Conservation (phyloP, 2,888 invertebrate genomes). For the Caenorhabditis sinica region DNA sequence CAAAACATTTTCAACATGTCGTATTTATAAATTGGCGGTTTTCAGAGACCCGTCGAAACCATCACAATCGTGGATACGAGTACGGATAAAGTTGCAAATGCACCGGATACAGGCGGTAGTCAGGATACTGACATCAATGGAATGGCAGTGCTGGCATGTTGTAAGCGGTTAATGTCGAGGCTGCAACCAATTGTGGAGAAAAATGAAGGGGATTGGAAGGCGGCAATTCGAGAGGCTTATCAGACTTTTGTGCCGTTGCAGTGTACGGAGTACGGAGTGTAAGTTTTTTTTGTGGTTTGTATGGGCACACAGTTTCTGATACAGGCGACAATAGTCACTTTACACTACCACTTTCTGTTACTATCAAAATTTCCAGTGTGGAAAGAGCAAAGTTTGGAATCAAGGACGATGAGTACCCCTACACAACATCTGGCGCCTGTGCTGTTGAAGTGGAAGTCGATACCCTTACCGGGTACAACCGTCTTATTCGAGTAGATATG, state of each 20-base stretch:
- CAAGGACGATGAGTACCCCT: conserved; percentile 84
- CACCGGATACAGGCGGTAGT: conserved; percentile 93
- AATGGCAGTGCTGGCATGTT: conserved; percentile 88
- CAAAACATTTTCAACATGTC: too few species aligned
- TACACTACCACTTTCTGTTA: too few species aligned
- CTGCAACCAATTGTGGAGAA: conserved; percentile 54
- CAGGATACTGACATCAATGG: conserved; percentile 93
- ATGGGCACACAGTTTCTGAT: too few species aligned
- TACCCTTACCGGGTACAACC: conserved; percentile 93
- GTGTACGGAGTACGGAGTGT: conserved; percentile 72
- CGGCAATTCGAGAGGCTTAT: conserved; percentile 65
- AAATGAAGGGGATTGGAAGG: conserved; percentile 66
- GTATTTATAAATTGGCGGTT: too few species aligned
- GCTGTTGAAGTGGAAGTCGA: conserved; percentile 94
- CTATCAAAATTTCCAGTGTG: conserved; percentile 52
- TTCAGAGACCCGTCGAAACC: conserved; percentile 64
- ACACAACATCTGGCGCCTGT: conserved; percentile 92
- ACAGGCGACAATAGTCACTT: neutral
- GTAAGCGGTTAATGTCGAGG: conserved; percentile 41
- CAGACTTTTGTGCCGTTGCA: conserved; percentile 66
- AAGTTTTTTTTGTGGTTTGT: too few species aligned
- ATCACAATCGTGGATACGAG: conserved; percentile 72
- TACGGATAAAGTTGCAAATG: conserved; percentile 87
- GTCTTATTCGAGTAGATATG: conserved; percentile 92
- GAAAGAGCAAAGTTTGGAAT: conserved; percentile 65